These are phyloP conservation scores for silkworm (Bombyx mori) DNA, from an alignment of 1,140 invertebrate species.

Conservation along the genomic window DNA sequence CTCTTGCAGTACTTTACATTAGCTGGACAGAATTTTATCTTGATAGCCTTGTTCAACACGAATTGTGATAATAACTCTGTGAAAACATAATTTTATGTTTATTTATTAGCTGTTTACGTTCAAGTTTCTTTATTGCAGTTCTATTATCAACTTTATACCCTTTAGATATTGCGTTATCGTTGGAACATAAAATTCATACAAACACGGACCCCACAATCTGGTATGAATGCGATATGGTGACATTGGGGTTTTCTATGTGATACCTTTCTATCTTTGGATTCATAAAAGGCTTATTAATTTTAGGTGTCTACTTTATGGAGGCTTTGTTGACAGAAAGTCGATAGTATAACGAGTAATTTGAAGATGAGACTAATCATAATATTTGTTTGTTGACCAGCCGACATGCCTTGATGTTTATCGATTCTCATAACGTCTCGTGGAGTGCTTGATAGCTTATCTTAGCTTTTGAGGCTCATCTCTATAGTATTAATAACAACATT, in stretches of 20 bases:
- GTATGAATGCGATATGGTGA: conserved; percentile 24
- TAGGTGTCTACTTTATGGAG: neutral
- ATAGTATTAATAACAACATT: neutral
- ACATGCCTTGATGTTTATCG: conserved; percentile 2
- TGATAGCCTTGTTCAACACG: conserved; percentile 19
- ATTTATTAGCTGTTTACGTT: conserved; percentile 27
- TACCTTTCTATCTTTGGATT: conserved; percentile 14
- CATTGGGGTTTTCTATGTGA: conserved; percentile 20
- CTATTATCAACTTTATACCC: conserved; percentile 60
- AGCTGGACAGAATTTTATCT: conserved; percentile 16
- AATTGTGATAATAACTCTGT: conserved; percentile 19
- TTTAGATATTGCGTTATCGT: conserved; percentile 49
- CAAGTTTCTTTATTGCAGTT: conserved; percentile 41
- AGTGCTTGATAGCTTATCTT: conserved; percentile 3
- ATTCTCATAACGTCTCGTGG: conserved; percentile 3
- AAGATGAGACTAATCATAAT: conserved; percentile 15
- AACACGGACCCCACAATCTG: conserved; percentile 29
- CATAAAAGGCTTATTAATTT: conserved; percentile 6
- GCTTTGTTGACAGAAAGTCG: neutral
- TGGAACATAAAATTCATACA: conserved; percentile 54
- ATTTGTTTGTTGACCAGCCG: conserved; percentile 45
- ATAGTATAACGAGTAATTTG: conserved; percentile 3
- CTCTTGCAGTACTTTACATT: conserved; percentile 6
- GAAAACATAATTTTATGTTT: conserved; percentile 26
- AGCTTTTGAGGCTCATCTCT: neutral